Conservation (phyloP, 1,140 invertebrate genomes). For the Neodiprion lecontei region DNA sequence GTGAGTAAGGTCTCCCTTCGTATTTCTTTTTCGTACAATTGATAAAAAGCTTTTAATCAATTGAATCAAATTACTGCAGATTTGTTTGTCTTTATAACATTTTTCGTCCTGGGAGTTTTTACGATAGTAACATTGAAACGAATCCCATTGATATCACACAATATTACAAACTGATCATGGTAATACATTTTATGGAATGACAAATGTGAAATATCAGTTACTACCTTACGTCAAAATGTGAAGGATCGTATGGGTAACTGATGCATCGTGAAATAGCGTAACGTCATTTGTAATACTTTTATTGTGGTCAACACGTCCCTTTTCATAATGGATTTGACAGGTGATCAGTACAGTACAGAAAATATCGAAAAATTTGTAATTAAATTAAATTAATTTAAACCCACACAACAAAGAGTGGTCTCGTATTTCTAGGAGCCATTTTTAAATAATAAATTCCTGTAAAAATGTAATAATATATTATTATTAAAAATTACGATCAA, state of each 20-base stretch:
- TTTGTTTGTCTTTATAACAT: neutral
- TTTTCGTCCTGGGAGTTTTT: neutral
- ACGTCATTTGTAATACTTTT: neutral
- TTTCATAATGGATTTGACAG: neutral
- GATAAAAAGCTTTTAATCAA: neutral
- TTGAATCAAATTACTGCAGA: neutral
- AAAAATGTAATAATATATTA: neutral
- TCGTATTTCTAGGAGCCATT: neutral
- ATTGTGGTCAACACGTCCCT: neutral
- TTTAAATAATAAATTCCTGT: conserved; percentile 4
- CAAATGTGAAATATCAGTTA: neutral
- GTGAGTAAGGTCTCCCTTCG: neutral
- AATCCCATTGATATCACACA: neutral
- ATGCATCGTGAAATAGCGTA: neutral
- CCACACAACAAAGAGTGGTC: neutral
- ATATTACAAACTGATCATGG: neutral
- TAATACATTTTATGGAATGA: neutral
- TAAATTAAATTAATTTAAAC: conserved; percentile 4
- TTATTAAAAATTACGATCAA: neutral
- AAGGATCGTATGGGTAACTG: neutral
- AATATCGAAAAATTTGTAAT: conserved; percentile 6
- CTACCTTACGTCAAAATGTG: neutral
- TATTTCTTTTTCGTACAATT: neutral
- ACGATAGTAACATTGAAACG: neutral
- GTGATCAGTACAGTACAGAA: neutral